Base-by-base conservation (phyloP, 2,797 vertebrate species). In the Bucorvus abyssinicus region DNA sequence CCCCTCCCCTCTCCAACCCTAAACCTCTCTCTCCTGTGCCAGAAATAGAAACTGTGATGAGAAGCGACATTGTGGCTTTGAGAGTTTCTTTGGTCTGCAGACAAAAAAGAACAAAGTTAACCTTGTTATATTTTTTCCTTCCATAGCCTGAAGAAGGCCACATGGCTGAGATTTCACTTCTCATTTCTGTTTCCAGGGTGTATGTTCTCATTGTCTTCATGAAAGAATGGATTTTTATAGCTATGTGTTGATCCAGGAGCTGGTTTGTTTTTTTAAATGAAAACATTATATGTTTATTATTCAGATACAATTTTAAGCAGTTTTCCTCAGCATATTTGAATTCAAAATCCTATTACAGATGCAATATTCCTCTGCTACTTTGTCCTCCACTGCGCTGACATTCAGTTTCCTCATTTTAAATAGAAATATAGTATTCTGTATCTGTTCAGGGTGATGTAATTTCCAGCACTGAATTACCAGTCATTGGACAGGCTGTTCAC, bases 251-350 rank as follows among this genome's bases (percentile, higher is more conserved):
- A 97, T 97, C 91, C 87, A 95, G 96, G 60, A 94, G 67, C 83
- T 92, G 90, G 82, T 53, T 96, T 97, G 91, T 94, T 96, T 95
- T 95, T 97, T 95, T 74, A 98, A 98, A 98, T 97, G 97, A 98
- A 98, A 97, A 97, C 87, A 90, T 98, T 98, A 98, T 98, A 98
- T 98, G 97, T 98, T 98, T 98, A 97, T 98, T 98, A 99, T 99
- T 99, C 98, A 98, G 98, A 98, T 98, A 98, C 97, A 98, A 98
- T 98, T 99, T 98, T 95, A 89, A 97, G 96, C 97, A 97, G 98
- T 98, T 98, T 98, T 98, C 97, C 98, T 98, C 98, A 98, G 98
- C 97, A 97, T 97, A 98, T 99, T 98, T 98, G 98, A 99, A 98
- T 98, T 98, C 98, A 98, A 98, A 98, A 97, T 98, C 98, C 98